Conservation (phyloP, 2,113 vertebrate genomes). For the Thalassoma bifasciatum region DNA sequence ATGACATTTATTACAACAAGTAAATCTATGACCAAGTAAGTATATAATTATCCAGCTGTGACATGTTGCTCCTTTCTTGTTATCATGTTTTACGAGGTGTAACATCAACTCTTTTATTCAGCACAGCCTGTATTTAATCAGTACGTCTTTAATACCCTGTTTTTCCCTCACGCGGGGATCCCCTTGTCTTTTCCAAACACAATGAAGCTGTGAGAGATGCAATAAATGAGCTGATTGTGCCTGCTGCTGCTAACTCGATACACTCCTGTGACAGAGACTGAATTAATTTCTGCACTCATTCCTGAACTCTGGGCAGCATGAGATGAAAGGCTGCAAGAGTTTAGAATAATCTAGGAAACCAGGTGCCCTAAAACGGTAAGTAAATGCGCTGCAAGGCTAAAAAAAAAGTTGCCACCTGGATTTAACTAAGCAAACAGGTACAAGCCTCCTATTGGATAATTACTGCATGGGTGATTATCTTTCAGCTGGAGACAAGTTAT, state of each 20-base stretch:
- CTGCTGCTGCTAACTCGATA: conserved; percentile 40
- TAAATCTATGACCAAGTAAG: conserved; percentile 28
- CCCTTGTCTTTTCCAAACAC: conserved; percentile 46
- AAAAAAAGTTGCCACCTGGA: too few relatives aligned
- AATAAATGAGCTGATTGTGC: conserved; percentile 31
- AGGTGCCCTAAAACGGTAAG: too few relatives aligned
- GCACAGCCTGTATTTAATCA: conserved; percentile 33
- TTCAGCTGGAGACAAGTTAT: too few relatives aligned
- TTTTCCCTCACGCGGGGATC: conserved; percentile 5
- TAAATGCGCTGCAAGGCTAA: too few relatives aligned
- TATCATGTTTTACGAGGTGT: conserved; percentile 65
- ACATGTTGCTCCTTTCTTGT: conserved; percentile 61
- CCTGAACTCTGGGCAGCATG: conserved; percentile 24
- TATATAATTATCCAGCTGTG: conserved; percentile 52
- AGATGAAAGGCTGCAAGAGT: conserved; percentile 62
- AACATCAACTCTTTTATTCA: conserved; percentile 11
- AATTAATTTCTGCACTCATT: conserved; percentile 64
- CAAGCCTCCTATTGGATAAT: too few relatives aligned
- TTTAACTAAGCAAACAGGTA: too few relatives aligned
- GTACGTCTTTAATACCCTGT: conserved; percentile 43
- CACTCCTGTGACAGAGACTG: conserved; percentile 41
- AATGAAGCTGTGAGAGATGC: conserved; percentile 33
- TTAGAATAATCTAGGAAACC: too few relatives aligned
- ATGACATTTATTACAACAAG: conserved; percentile 45
- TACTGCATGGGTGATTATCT: too few relatives aligned